Conservation (phyloP, 2,113 vertebrate species). For the Nothocercus nigrocapillus region DNA sequence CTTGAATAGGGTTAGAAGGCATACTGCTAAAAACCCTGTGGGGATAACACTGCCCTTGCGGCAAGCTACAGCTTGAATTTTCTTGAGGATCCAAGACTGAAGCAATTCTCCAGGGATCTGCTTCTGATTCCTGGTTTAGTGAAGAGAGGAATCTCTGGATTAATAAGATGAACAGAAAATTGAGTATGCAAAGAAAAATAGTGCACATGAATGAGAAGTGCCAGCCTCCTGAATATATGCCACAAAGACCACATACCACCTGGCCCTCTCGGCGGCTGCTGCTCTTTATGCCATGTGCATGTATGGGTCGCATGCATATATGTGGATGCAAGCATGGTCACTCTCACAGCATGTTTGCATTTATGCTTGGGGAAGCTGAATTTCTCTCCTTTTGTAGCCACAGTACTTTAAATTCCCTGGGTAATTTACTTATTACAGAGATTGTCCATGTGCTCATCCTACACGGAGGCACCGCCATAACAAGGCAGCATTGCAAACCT, state of each 20-base stretch:
- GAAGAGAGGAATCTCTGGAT: background rate
- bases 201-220: background rate
- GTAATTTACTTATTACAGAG: background rate
- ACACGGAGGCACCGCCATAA: background rate
- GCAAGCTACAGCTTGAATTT: background rate
- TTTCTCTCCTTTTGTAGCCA: background rate
- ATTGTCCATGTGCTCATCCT: background rate
- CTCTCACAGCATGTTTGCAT: background rate
- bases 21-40: background rate
- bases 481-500: background rate
- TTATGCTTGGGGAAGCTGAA: background rate
- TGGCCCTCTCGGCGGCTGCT: background rate
- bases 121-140: background rate
- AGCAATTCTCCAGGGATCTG: background rate
- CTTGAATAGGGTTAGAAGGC: conserved; percentile 2
- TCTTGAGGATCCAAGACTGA: background rate
- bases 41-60: conserved; percentile 12
- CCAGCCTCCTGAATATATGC: background rate
- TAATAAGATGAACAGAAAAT: background rate
- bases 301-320: too few species aligned
- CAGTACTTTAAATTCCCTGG: background rate
- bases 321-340: background rate
- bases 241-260: background rate
- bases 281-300: background rate
- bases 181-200: background rate